Conservation (phyloP, 2,797 vertebrate genomes). For the Oreortyx pictus region DNA sequence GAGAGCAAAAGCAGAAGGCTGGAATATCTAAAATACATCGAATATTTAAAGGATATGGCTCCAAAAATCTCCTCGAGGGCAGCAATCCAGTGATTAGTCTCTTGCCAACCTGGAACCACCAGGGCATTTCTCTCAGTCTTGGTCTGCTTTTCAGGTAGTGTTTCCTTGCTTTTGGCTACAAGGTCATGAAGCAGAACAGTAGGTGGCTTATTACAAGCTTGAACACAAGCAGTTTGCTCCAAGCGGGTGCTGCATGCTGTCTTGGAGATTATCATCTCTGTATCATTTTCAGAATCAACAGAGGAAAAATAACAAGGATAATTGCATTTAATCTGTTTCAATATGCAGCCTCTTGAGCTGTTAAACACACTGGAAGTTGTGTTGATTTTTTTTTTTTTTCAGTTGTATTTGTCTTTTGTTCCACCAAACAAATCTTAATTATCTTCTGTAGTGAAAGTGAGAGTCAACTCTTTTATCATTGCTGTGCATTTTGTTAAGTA, state of each 20-base stretch:
- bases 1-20: neutral
- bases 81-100: neutral
- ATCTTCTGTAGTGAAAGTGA: neutral
- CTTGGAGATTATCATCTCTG: neutral
- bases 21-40: neutral
- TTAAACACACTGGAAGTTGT: neutral
- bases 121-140: neutral
- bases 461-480: neutral
- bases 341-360: neutral
- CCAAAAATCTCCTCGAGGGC: neutral
- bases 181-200: neutral
- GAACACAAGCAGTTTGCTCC: neutral
- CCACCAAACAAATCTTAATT: slow-evolving; percentile 49
- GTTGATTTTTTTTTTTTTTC: slow-evolving; percentile 5
- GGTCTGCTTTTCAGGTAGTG: neutral
- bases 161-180: neutral
- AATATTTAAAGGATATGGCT: neutral
- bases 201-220: neutral
- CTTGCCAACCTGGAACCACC: neutral
- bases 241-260: neutral
- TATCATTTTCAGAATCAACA: slow-evolving; percentile 18
- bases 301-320: neutral
- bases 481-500: slow-evolving; percentile 19
- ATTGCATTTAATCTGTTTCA: slow-evolving; percentile 27
- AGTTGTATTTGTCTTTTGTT: slow-evolving; percentile 38